Evolutionary conservation across 2,888 invertebrate species (phyloP).

Genomic region (Rosalia funebris): DNA sequence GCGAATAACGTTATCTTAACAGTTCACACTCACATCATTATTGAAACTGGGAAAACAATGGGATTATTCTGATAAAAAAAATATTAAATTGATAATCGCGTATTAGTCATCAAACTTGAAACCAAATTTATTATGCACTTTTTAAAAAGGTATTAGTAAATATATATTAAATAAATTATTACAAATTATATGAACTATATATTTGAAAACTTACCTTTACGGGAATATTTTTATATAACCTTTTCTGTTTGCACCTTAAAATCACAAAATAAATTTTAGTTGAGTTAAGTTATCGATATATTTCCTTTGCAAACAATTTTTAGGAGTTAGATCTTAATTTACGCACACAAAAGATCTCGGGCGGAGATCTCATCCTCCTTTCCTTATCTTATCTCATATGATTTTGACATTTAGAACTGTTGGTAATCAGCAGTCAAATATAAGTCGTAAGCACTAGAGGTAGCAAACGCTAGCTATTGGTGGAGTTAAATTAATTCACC

Average conservation of each 20-base stretch:
- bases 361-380: not conserved
- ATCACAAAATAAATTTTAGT: too few species aligned
- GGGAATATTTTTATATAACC: too few species aligned
- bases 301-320: too few species aligned
- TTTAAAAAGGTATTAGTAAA: too few species aligned
- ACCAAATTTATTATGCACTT: not conserved
- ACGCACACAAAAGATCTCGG: constrained; percentile 1
- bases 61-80: constrained; percentile 19
- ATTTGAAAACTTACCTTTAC: not conserved
- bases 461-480: too few species aligned
- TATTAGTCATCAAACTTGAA: constrained; percentile 9
- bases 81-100: constrained; percentile 14
- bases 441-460: too few species aligned
- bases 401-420: constrained; percentile 4
- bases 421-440: too few species aligned
- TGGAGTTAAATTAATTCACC: too few species aligned
- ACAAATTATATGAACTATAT: too few species aligned
- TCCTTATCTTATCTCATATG: constrained; percentile 21
- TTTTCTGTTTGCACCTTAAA: too few species aligned
- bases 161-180: too few species aligned
- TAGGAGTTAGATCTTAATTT: constrained; percentile 4
- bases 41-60: constrained; percentile 14
- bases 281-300: too few species aligned
- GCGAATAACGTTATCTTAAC: constrained; percentile 9
- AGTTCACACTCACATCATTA: constrained; percentile 9